Percentiles rank a stretch among this genome's conserved stretches.
These are phyloP conservation scores for Nemotelus nigrinus DNA, from an alignment of 2,888 invertebrate species.

Conservation along the genomic window DNA sequence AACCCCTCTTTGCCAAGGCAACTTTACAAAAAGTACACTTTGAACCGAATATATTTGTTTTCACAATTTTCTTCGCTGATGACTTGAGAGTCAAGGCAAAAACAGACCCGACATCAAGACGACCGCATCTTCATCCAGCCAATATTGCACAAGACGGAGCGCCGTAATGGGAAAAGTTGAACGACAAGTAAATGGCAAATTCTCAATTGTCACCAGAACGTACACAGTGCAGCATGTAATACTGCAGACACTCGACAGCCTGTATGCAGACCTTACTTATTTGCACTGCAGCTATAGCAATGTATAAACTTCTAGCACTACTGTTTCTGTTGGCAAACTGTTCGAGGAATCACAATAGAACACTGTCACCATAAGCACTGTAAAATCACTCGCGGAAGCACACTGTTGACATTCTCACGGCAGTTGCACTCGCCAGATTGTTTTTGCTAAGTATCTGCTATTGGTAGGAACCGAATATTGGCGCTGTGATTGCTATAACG, in stretches of 20 bases:
- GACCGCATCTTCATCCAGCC: neutral
- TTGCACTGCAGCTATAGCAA: no score
- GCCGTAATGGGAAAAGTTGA: neutral
- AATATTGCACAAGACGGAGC: constrained; percentile 5
- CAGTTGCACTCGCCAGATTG: neutral
- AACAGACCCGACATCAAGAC: neutral
- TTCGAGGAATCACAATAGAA: no score
- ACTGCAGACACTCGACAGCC: neutral
- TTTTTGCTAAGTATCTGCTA: no score
- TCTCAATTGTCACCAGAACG: neutral
- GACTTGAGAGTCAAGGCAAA: neutral
- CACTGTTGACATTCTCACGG: neutral
- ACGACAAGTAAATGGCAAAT: neutral
- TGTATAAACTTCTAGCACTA: no score
- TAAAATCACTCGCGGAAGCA: neutral
- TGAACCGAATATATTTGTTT: neutral
- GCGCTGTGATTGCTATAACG: no score
- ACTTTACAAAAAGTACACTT: neutral
- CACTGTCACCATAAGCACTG: no score
- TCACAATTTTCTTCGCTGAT: constrained; percentile 9
- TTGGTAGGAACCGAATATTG: no score
- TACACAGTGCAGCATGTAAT: neutral
- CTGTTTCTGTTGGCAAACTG: no score
- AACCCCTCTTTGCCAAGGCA: neutral
- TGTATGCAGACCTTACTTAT: no score